A percentile compares a stretch with the other conserved stretches of the same genome.
phyloP scores from a whole-genome alignment of 2,113 vertebrate genomes.

The Rostratula benghalensis region DNA sequence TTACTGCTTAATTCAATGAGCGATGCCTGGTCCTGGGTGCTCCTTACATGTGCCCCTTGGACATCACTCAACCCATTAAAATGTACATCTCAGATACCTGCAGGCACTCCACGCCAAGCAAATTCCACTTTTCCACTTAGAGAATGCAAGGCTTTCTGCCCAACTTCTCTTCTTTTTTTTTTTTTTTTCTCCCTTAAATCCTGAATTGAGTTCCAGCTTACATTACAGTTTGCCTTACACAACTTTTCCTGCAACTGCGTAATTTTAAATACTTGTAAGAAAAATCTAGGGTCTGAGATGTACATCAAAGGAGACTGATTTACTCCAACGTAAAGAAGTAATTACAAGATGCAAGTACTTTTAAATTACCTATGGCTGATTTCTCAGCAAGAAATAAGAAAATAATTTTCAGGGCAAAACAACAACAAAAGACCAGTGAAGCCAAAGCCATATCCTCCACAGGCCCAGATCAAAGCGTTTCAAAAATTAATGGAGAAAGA shows the following conservation, averaged over 20 bases:
- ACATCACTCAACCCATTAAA: neutral
- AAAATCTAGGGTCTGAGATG: neutral
- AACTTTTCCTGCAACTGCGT: neutral
- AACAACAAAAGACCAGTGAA: neutral
- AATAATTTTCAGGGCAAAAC: neutral
- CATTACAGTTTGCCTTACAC: neutral
- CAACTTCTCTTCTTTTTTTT: neutral
- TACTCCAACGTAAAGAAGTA: neutral
- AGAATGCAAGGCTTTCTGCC: neutral
- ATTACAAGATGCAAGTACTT: neutral
- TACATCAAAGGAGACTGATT: neutral
- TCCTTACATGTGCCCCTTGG: accelerated
- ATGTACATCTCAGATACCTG: accelerated
- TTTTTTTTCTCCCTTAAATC: neutral
- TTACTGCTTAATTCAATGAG: neutral
- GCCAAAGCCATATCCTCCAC: neutral
- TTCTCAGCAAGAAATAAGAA: neutral
- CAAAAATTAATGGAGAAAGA: neutral
- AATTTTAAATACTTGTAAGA: neutral
- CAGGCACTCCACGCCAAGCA: accelerated
- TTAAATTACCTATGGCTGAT: neutral
- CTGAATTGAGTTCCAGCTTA: neutral
- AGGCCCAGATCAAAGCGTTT: neutral
- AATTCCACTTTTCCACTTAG: neutral
- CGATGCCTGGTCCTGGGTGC: accelerated